Base-by-base conservation (phyloP, 2,888 invertebrate species). In the Meiosimyza decipiens region DNA sequence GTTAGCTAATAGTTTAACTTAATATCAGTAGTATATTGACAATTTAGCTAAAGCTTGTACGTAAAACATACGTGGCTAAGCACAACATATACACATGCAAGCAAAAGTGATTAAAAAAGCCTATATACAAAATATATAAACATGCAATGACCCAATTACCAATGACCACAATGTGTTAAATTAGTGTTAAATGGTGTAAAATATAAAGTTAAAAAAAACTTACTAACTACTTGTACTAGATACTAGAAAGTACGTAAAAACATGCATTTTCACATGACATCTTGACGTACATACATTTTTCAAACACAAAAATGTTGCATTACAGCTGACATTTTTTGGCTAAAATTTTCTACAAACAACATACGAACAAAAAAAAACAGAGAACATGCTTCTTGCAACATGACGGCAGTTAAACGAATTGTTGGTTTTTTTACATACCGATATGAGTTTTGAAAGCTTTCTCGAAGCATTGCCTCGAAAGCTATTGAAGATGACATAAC, bases 41-140 rank as follows among this genome's bases (percentile, higher is more conserved):
- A 52, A 22, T 71, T 50, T 47, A 49, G 16, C 47, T 68, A 57
- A 57, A 49, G 68, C 55, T 62, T 52, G 16, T 54, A 57, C 16
- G 68, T 33, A 50, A 54, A 70, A 49, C 62, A 9, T 49, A 57
- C 18, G 33, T 70, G 60, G 33, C 52, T 62, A 16, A 70, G 51
- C 60, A 80, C 81, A 82, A 81, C 82, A 73, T 79, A 82, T 82
- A 82, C 81, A 81, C 81, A 82, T 82, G 81, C 81, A 81, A 73
- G 77, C 78, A 79, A 76, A 75, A 79, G 70, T 74, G 71, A 66
- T 22, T 28, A 49, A 16, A 70, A 60, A 70, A n/a, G 49, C 50
- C n/a, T 28, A 28, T 60, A 62, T 15, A 62, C 28, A 40, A 40
- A 40, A 40, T 40, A 40, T 2, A 40, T 40, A 6, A 40, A 40